phyloP scores from a whole-genome alignment of 2,797 vertebrate genomes.

The Molothrus aeneus region DNA sequence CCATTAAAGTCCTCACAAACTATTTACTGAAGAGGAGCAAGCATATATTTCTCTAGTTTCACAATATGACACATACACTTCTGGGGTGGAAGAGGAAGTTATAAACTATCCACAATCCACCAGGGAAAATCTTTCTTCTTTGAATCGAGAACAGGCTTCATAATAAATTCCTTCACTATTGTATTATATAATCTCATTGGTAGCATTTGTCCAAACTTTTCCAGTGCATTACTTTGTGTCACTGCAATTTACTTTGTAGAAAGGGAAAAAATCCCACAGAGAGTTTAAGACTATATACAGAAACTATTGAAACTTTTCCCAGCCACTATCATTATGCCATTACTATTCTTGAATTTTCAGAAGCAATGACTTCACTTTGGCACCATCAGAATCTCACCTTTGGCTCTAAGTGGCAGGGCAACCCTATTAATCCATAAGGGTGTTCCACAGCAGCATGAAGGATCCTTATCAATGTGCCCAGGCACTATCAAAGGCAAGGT shows the following conservation, averaged over 20 bases:
- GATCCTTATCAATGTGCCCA: not conserved
- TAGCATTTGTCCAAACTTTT: conserved; percentile 25
- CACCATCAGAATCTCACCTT: not conserved
- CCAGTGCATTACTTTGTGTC: conserved; percentile 2
- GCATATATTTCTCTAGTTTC: not conserved
- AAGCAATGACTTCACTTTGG: not conserved
- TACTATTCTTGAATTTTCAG: not conserved
- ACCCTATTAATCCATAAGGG: not conserved
- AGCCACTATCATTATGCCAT: not conserved
- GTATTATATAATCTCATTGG: conserved; percentile 51
- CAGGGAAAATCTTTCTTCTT: conserved; percentile 22
- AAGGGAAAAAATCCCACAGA: not conserved
- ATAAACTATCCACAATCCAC: conserved; percentile 16
- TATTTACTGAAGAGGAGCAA: not conserved
- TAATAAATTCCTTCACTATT: conserved; percentile 43
- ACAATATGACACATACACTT: not conserved
- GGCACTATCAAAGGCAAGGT: not conserved
- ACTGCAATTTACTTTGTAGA: not conserved
- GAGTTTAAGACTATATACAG: not conserved
- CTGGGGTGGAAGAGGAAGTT: conserved; percentile 13
- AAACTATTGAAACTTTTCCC: not conserved
- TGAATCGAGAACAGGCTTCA: conserved; percentile 14
- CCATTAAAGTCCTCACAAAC: not conserved
- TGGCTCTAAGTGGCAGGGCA: not conserved
- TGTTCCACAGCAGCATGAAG: not conserved